Conservation (phyloP, 2,888 invertebrate genomes). For the Eubasilissa splendida region DNA sequence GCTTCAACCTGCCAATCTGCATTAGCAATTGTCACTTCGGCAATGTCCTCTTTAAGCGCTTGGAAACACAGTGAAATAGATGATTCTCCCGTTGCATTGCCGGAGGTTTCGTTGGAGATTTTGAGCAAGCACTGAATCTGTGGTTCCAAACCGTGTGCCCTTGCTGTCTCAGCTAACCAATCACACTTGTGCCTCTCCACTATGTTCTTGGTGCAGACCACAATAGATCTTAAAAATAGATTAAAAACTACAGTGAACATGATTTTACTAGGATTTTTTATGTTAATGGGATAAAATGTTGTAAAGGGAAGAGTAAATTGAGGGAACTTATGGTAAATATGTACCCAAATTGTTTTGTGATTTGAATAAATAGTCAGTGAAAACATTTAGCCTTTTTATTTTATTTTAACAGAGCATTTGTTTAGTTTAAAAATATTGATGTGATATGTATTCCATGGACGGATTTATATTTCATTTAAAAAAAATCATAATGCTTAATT, state of each 20-base stretch:
- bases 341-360: too few species aligned
- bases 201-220: conserved; percentile 79
- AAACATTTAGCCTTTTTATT: too few species aligned
- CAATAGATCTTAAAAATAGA: conserved; percentile 67
- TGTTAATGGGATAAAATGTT: too few species aligned
- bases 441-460: too few species aligned
- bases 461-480: too few species aligned
- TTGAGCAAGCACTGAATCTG: conserved; percentile 78
- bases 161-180: conserved; percentile 82
- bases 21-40: conserved; percentile 81
- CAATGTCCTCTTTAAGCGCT: conserved; percentile 74
- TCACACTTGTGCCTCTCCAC: conserved; percentile 84
- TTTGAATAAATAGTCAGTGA: too few species aligned
- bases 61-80: conserved; percentile 73
- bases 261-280: neutral
- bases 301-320: too few species aligned
- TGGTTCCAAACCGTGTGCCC: conserved; percentile 84
- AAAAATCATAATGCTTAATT: too few species aligned
- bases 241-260: neutral
- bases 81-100: neutral
- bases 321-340: too few species aligned
- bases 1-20: conserved; percentile 82
- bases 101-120: conserved; percentile 8
- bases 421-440: too few species aligned
- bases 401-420: too few species aligned